phyloP scores from a whole-genome alignment of 2,113 vertebrate species.

The Tenebrosternarchus preto region DNA sequence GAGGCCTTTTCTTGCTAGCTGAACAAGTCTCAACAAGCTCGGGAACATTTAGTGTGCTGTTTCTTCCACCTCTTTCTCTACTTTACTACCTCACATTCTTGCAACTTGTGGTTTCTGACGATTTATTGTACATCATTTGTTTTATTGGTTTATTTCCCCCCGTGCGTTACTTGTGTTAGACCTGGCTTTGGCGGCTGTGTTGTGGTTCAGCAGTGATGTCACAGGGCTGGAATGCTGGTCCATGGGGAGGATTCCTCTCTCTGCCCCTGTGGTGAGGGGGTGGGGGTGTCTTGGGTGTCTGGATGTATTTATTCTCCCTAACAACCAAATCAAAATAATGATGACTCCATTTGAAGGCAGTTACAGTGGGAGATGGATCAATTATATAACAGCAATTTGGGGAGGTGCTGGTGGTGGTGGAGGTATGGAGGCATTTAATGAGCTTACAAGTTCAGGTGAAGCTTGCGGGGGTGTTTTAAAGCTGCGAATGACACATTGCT shows the following conservation, averaged over 20 bases:
- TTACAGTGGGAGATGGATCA: constrained; percentile 32
- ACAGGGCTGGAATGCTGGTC: constrained; percentile 46
- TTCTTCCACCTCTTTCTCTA: constrained; percentile 38
- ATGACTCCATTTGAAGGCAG: constrained; percentile 41
- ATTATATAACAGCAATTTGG: constrained; percentile 34
- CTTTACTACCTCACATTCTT: constrained; percentile 39
- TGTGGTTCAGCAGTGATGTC: constrained; percentile 54
- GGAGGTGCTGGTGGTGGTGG: background rate
- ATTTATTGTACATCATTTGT: constrained; percentile 59
- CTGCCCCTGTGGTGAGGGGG: constrained; percentile 37
- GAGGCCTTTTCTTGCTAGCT: constrained; percentile 17
- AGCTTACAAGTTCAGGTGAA: background rate
- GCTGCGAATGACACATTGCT: background rate
- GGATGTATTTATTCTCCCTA: constrained; percentile 51
- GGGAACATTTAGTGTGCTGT: constrained; percentile 22
- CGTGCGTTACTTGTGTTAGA: constrained; percentile 51
- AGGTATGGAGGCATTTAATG: background rate
- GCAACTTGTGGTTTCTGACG: constrained; percentile 45
- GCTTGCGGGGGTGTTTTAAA: background rate
- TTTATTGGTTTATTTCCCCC: constrained; percentile 57
- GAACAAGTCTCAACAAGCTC: constrained; percentile 28
- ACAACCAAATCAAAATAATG: constrained; percentile 60
- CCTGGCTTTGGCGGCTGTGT: constrained; percentile 45
- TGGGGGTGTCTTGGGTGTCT: constrained; percentile 31
- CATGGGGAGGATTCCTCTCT: constrained; percentile 43